Conservation (phyloP, 2,888 invertebrate species). For the Oconnorella tubifera region DNA sequence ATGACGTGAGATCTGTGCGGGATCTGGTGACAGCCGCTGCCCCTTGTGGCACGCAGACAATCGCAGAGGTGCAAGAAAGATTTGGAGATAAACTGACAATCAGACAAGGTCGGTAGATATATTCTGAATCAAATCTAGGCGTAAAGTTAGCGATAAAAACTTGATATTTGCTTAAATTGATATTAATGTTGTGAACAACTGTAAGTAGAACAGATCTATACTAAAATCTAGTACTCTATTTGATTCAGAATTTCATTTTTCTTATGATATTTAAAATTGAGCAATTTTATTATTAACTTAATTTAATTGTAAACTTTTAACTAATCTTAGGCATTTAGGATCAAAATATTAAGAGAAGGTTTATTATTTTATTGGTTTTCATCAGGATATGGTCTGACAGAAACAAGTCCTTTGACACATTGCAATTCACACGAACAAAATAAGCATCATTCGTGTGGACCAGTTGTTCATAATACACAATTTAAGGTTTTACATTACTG, state of each 20-base stretch:
- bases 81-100: conserved; percentile 11
- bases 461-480: conserved; percentile 64
- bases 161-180: too few relatives aligned
- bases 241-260: too few relatives aligned
- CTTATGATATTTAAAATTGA: not conserved
- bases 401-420: conserved; percentile 45
- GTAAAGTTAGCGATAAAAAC: too few relatives aligned
- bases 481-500: conserved; percentile 58
- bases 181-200: not conserved
- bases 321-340: too few relatives aligned
- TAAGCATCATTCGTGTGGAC: conserved; percentile 56
- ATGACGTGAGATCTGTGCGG: conserved; percentile 70
- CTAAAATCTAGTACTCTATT: too few relatives aligned
- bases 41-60: conserved; percentile 67
- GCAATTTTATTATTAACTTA: not conserved
- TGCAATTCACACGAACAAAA: conserved; percentile 5
- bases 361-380: too few relatives aligned
- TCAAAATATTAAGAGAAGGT: too few relatives aligned
- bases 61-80: conserved; percentile 25
- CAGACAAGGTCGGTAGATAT: conserved; percentile 19
- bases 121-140: too few relatives aligned
- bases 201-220: too few relatives aligned
- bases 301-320: not conserved
- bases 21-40: conserved; percentile 76
- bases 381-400: conserved; percentile 54